Evolutionary conservation across 2,113 vertebrate genomes (phyloP), one percentile per base, ranked within the genome.

Genomic region (Nothocercus julius): DNA sequence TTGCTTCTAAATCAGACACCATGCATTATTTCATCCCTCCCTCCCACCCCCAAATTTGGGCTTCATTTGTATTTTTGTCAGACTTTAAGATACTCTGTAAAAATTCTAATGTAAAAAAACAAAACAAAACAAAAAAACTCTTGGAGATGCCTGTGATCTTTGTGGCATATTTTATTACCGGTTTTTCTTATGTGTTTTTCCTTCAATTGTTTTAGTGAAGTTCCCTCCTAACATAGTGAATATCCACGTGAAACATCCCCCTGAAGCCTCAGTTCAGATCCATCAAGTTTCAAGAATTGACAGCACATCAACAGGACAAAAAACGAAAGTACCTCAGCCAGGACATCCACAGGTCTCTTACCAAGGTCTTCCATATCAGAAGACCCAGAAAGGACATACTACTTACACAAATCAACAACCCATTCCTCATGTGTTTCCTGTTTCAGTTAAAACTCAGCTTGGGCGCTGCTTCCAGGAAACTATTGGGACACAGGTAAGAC

Each of bases 381-480:
- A 99, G 93, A 96, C 97, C 77, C 98, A 99, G 61, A 98, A 98
- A 24, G 98, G 98, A 85, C 98, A 98, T 77, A 84, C 98, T 38
- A 7, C 98, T 7, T 99, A 98, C 89, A 97, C 98, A 40, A 97
- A 98, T 92, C 99, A 99, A 95, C 99, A 99, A 78, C 96, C 98
- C 86, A 96, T 99, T 96, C 96, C 98, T 81, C 98, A 98, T 9
- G 97, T 99, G 85, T 99, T 98, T 93, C 99, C 99, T 2, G 98
- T 98, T 96, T 97, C 98, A 87, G 98, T 99, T 67, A 99, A 99
- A 97, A 98, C 97, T 73, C 98, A 98, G 38, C 98, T 99, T 93
- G 99, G 99, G 9, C 98, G 99, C 85, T 99, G 99, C 97, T 99
- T 99, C 97, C 99, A 99, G 98, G 99, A 99, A 97, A 99, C 99